A percentile compares a stretch with the other conserved stretches of the same genome.
Evolutionary conservation across 2,888 invertebrate species (phyloP).

Genomic region (Xanthorhoe designata): DNA sequence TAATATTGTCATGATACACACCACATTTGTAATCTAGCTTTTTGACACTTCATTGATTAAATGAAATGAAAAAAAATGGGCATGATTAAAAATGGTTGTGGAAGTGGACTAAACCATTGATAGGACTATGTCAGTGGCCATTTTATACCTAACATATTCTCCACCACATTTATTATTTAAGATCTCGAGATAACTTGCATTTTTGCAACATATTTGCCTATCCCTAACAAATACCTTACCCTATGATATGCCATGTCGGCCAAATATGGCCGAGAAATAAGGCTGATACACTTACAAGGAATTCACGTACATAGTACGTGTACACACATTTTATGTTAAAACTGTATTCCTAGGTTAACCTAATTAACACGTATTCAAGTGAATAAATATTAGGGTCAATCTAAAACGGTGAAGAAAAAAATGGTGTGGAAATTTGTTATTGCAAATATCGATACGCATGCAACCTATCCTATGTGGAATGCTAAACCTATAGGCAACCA

Average conservation of each 20-base stretch:
- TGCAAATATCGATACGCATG: no score
- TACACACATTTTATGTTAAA: constrained; percentile 5
- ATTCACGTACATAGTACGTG: neutral
- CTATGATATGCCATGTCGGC: neutral
- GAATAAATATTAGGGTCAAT: neutral
- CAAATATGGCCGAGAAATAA: neutral
- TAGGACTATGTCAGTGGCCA: no score
- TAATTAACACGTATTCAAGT: constrained; percentile 51
- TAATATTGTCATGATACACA: no score
- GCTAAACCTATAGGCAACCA: no score
- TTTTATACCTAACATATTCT: no score
- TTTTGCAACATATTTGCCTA: neutral
- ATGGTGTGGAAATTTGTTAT: neutral
- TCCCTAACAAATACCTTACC: neutral
- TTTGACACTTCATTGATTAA: no score
- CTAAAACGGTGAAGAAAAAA: neutral
- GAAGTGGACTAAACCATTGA: no score
- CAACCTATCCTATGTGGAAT: no score
- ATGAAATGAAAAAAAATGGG: no score
- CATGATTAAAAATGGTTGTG: no score
- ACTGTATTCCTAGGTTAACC: constrained; percentile 7
- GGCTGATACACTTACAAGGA: neutral
- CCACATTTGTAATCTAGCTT: no score
- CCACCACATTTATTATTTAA: neutral
- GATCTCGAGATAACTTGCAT: neutral